Conservation (phyloP, 2,888 invertebrate species). For the Phania funesta region DNA sequence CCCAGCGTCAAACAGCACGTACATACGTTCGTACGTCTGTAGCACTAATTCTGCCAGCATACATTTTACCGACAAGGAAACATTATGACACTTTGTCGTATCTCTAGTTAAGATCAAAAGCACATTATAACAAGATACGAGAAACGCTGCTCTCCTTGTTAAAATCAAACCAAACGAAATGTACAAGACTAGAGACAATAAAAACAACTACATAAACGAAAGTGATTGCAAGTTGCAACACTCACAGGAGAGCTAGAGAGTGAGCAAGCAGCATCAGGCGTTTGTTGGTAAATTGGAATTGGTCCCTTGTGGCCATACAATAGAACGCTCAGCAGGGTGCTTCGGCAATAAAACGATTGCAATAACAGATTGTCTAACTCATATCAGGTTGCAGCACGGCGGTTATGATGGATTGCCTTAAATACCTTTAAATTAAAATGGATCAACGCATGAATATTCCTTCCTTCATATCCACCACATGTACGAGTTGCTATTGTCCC, state of each 20-base stretch:
- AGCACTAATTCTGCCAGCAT: conserved; percentile 64
- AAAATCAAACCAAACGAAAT: conserved; percentile 35
- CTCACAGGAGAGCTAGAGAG: not conserved
- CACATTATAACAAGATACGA: conserved; percentile 55
- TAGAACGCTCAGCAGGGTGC: conserved; percentile 79
- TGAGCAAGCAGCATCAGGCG: conserved; percentile 53
- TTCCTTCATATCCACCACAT: not conserved
- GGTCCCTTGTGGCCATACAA: conserved; percentile 81
- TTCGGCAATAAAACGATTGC: conserved; percentile 72
- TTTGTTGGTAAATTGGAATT: conserved; percentile 74
- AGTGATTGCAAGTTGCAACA: conserved; percentile 62
- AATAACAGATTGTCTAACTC: conserved; percentile 78
- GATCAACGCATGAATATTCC: conserved; percentile 72
- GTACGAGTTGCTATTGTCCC: not conserved
- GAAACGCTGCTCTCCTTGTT: conserved; percentile 62
- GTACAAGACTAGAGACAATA: conserved; percentile 25
- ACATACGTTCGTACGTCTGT: conserved; percentile 12
- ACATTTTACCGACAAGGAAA: conserved; percentile 7
- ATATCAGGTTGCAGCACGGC: conserved; percentile 77
- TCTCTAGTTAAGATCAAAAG: conserved; percentile 57
- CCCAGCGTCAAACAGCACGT: conserved; percentile 6
- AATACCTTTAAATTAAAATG: conserved; percentile 80
- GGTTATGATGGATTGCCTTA: conserved; percentile 78
- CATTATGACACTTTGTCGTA: conserved; percentile 56
- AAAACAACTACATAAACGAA: conserved; percentile 28